A percentile compares a stretch with the other conserved stretches of the same genome.
Conservation (phyloP, 2,888 invertebrate genomes). For the Scaptomyza parva region DNA sequence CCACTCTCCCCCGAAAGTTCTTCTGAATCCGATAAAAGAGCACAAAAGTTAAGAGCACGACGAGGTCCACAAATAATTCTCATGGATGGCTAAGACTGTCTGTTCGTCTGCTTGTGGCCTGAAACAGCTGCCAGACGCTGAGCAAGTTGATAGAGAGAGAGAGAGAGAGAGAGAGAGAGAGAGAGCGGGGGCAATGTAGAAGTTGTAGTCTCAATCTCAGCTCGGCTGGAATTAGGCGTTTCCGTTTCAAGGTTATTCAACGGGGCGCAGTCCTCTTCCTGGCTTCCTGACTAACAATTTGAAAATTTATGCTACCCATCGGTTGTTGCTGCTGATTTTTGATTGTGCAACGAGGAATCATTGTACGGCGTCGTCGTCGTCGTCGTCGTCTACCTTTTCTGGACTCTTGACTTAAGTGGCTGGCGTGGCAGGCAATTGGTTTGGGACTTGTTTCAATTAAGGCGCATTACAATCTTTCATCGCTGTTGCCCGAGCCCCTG, state of each 20-base stretch:
- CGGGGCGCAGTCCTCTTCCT: too few species aligned
- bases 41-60: constrained; percentile 39
- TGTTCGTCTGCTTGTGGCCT: too few species aligned
- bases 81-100: constrained; percentile 52
- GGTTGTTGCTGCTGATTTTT: constrained; percentile 64
- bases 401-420: constrained; percentile 66
- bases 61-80: constrained; percentile 36
- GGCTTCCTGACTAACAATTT: constrained; percentile 58
- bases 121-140: constrained; percentile 75
- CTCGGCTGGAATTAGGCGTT: constrained; percentile 79
- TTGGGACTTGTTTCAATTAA: constrained; percentile 83
- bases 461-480: constrained; percentile 80
- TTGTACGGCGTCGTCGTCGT: too few species aligned
- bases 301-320: constrained; percentile 78
- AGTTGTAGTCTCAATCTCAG: constrained; percentile 66
- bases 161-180: too few species aligned
- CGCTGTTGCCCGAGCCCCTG: constrained; percentile 11
- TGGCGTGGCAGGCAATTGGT: constrained; percentile 71
- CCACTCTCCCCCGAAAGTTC: constrained; percentile 3
- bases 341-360: constrained; percentile 80
- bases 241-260: constrained; percentile 62
- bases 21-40: constrained; percentile 72
- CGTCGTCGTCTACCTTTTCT: constrained; percentile 55
- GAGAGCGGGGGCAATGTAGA: constrained; percentile 4
- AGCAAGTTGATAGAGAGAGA: too few species aligned